Base-by-base conservation (phyloP, 2,113 vertebrate species). In the Gymnorhina tibicen region DNA sequence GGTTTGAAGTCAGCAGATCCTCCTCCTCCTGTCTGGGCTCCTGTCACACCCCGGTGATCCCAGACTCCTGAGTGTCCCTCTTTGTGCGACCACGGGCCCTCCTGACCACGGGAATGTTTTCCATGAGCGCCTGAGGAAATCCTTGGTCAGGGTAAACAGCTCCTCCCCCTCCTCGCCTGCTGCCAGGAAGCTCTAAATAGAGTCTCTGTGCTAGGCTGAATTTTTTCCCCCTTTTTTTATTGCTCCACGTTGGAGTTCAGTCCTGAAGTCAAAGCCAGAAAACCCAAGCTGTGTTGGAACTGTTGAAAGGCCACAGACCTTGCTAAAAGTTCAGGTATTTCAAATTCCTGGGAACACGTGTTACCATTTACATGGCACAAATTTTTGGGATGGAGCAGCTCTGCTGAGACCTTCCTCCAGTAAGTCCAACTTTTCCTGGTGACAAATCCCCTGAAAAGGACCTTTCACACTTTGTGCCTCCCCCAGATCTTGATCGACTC, bases 121-220 rank as follows among this genome's bases (percentile, higher is more conserved):
- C 94, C 92, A 66, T 83, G 76, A 94, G 91, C 17, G 28, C 70
- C 90, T 95, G 72, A 98, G 96, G 96, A 98, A 97, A 97, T 92
- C 96, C 76, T 97, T 88, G 95, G 67, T 97, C 96, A 95, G 96
- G 97, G 94, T 80, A 95, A 98, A 97, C 96, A 98, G 89, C 59
- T 94, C 76, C n/a, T n/a, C 83, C 50, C 22, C 5, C 68, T 75
- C 30, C 68, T 39, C 32, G 44, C 76, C 62, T 93, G 91, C 86
- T 97, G 97, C 97, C 98, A 97, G 94, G 58, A 95, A 97, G 93
- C 68, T 96, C 97, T 98, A 97, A 98, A 98, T 98, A 76, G 95
- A 91, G 30, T 35, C 95, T 98, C 97, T 98, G 97, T 98, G 91
- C 93, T 78, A 41, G 59, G 49, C 15, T 72, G 60, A 1, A 1